These are phyloP conservation scores for Gila robusta DNA, from an alignment of 2,797 vertebrate genomes.

Conservation along the genomic window DNA sequence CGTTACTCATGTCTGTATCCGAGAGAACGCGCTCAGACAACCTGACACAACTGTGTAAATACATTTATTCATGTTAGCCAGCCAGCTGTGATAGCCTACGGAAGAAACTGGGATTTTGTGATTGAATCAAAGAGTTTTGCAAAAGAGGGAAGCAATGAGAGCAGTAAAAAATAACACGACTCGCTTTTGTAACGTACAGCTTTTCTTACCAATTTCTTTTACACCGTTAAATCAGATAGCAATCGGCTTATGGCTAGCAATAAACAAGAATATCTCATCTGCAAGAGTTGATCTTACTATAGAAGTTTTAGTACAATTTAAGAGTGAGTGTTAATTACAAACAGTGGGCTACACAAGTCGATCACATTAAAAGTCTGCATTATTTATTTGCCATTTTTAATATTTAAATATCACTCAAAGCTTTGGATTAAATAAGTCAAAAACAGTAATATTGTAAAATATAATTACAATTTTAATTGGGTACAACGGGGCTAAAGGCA, in stretches of 20 bases:
- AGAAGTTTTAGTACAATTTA: neutral
- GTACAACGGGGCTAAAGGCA: neutral
- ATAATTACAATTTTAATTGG: neutral
- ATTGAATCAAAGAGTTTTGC: neutral
- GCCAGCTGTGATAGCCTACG: neutral
- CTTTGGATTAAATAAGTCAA: neutral
- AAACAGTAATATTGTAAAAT: neutral
- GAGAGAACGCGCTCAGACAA: slow-evolving; percentile 13
- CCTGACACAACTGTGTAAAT: slow-evolving; percentile 39
- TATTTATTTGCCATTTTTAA: neutral
- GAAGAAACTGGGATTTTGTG: slow-evolving; percentile 4
- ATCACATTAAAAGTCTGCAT: neutral
- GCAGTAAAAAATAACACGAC: neutral
- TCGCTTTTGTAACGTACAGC: neutral
- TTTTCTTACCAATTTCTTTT: neutral
- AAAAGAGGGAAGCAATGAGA: slow-evolving; percentile 6
- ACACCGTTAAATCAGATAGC: slow-evolving; percentile 1
- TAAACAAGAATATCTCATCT: neutral
- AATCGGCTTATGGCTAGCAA: neutral
- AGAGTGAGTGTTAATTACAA: neutral
- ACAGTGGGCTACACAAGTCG: neutral
- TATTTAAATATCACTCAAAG: neutral
- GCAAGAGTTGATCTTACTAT: neutral
- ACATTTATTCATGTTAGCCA: slow-evolving; percentile 7
- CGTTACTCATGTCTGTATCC: slow-evolving; percentile 32